These are phyloP conservation scores for honey bee (Apis mellifera) DNA, from an alignment of 1,140 invertebrate species.

Conservation along the genomic window Amel_HAv3.1 CM009932.2:14127501-14128000, in stretches of 20 bases:
- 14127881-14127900: no score
- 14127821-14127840: neutral
- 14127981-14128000: neutral
- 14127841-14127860: neutral
- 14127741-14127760: neutral
- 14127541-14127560: neutral
- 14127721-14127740: neutral
- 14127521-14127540: no score
- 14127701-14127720: neutral
- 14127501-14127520: neutral
- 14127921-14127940: constrained; percentile 4
- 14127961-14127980: constrained; percentile 20
- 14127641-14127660: neutral
- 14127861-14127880: no score
- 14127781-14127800: neutral
- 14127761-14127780: neutral
- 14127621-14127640: neutral
- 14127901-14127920: neutral
- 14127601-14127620: neutral
- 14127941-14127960: neutral
- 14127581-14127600: no score
- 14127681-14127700: neutral
- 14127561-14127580: neutral
- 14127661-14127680: constrained; percentile 14
- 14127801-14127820: neutral